A percentile compares a stretch with the other conserved stretches of the same genome.
Evolutionary conservation across 2,888 invertebrate genomes (phyloP).

Genomic region (Geotrupes spiniger): DNA sequence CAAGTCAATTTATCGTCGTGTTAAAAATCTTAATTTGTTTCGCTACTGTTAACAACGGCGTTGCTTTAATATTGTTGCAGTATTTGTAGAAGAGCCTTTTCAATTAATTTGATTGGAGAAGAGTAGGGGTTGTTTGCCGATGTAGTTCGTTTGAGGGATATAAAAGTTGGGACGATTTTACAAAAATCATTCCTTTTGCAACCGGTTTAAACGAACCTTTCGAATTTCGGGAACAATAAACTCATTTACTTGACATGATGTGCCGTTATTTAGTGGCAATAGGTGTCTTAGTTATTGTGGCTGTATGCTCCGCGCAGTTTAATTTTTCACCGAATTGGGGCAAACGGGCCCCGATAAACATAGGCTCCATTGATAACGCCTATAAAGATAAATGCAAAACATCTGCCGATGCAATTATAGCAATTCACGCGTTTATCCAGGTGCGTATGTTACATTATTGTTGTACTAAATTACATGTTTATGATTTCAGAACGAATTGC

Average conservation of each 20-base stretch:
- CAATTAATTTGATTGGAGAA: constrained; percentile 40
- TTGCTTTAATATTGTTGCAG: constrained; percentile 29
- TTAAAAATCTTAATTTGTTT: not conserved
- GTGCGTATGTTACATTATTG: constrained; percentile 8
- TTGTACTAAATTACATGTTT: not conserved
- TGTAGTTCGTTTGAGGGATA: constrained; percentile 1
- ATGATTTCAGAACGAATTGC: not conserved
- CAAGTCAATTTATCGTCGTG: not conserved
- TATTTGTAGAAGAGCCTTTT: constrained; percentile 38
- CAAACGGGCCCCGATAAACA: not conserved
- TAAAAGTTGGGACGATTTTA: not conserved
- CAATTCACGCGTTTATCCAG: constrained; percentile 14
- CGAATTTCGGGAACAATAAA: no score
- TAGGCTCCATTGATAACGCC: not conserved
- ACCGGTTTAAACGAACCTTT: no score
- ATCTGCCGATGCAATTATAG: constrained; percentile 11
- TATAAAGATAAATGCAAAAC: constrained; percentile 13
- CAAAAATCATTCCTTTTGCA: not conserved
- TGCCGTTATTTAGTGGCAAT: not conserved
- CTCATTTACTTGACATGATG: no score
- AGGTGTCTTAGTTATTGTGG: constrained; percentile 6
- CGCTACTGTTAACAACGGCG: not conserved
- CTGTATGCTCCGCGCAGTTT: constrained; percentile 12
- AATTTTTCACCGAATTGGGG: constrained; percentile 22
- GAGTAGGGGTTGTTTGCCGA: constrained; percentile 26